Evolutionary conservation across 2,888 invertebrate genomes (phyloP).

Genomic region (Eulithis testata): DNA sequence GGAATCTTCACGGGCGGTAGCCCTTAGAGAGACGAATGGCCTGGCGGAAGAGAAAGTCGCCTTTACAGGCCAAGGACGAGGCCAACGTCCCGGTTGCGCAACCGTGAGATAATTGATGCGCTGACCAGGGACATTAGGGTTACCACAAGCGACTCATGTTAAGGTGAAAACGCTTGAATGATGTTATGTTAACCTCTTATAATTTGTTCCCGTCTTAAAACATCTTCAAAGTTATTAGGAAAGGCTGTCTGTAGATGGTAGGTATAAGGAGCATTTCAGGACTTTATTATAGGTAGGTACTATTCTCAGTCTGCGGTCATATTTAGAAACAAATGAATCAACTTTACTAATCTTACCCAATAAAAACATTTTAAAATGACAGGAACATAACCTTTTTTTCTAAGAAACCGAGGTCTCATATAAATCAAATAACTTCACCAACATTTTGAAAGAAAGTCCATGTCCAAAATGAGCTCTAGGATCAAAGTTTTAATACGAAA

Average conservation of each 20-base stretch:
- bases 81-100: slow-evolving; percentile 69
- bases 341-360: too few relatives aligned
- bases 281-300: neutral
- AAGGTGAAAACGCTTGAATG: neutral
- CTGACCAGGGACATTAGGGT: slow-evolving; percentile 40
- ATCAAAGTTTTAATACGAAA: too few relatives aligned
- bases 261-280: neutral
- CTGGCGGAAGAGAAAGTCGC: slow-evolving; percentile 73
- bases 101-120: slow-evolving; percentile 65
- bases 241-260: neutral
- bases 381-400: too few relatives aligned
- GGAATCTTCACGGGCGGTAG: slow-evolving; percentile 38
- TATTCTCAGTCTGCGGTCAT: too few relatives aligned
- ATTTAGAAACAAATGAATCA: too few relatives aligned
- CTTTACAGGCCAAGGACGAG: slow-evolving; percentile 78
- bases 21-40: slow-evolving; percentile 49
- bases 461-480: too few relatives aligned
- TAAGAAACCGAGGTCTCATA: too few relatives aligned
- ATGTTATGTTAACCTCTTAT: too few relatives aligned
- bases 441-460: too few relatives aligned
- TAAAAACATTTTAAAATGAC: too few relatives aligned
- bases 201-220: neutral
- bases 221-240: neutral
- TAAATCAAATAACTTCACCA: too few relatives aligned
- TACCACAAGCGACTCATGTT: slow-evolving; percentile 26